Percentiles rank a stretch among this genome's conserved stretches.
Evolutionary conservation across 2,888 invertebrate species (phyloP).

Genomic region (Tryphoninae sp.): DNA sequence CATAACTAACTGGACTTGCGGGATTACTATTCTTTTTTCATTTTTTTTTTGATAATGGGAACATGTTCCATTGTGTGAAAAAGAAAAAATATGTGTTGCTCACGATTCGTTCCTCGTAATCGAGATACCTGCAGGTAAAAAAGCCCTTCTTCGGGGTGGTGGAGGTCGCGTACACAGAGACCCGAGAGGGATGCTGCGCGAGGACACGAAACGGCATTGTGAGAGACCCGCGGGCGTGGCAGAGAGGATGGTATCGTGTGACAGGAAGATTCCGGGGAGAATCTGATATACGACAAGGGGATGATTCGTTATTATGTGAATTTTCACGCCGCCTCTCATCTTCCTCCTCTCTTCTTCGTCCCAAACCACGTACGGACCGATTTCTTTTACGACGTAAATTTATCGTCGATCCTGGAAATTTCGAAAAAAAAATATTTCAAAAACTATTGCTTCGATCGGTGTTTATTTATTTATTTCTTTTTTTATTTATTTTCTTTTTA

Average conservation of each 20-base stretch:
- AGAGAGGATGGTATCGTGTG: conserved; percentile 75
- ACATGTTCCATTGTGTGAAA: conserved; percentile 48
- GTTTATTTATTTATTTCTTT: conserved; percentile 5
- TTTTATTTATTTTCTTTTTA: not conserved
- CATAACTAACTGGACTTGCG: conserved; percentile 12
- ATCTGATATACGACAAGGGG: conserved; percentile 76
- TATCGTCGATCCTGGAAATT: not conserved
- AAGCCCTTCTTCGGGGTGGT: conserved; percentile 38
- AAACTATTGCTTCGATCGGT: not conserved
- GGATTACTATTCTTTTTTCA: conserved; percentile 27
- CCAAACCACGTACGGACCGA: conserved; percentile 9
- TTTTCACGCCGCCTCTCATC: conserved; percentile 69
- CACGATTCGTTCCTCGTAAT: conserved; percentile 54
- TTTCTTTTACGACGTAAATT: not conserved
- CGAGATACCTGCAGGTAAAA: conserved; percentile 65
- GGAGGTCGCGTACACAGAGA: conserved; percentile 15
- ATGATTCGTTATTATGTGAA: conserved; percentile 77
- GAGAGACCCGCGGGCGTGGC: conserved; percentile 68
- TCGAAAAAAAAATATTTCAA: not conserved
- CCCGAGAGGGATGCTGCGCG: conserved; percentile 47
- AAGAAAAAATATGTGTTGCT: conserved; percentile 53
- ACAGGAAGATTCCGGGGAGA: conserved; percentile 76
- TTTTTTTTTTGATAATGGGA: conserved; percentile 29
- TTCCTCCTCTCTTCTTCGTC: conserved; percentile 5
- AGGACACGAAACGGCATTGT: conserved; percentile 69